Evolutionary conservation across 2,113 vertebrate species (phyloP), one percentile per base, ranked within the genome.

Genomic region (Perca schrenkii): DNA sequence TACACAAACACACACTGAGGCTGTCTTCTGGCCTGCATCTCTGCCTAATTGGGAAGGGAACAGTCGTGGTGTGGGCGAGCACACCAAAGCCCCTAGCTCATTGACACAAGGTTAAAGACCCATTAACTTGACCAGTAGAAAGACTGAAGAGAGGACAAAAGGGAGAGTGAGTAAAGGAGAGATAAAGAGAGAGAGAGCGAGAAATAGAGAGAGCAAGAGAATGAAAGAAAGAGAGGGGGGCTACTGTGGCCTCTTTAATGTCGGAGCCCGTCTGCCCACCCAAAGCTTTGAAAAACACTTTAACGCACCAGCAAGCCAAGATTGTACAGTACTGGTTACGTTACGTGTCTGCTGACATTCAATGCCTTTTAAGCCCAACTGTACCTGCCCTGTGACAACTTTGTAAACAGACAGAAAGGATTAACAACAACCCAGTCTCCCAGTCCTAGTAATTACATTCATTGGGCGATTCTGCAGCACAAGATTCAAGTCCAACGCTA

Each of bases 31-130:
- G 86, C 78, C 78, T 67, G 82, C 40, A 65, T 82, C 71, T 75
- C 67, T 56, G 62, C 69, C 88, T 94, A 90, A 93, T 93, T 93
- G 90, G 84, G 73, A 84, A 84, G 92, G 91, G 91, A 92, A 87
- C 85, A 83, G 86, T 87, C 60, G 53, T 60, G 73, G 86, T 86
- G 89, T 87, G 84, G 85, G 82, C 56, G 62, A 86, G 81, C 81
- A 79, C 89, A 86, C 80, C 54, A 85, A 85, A 83, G 87, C 73
- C 90, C 89, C 65, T 57, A 85, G 86, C 92, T 92, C 89, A 91
- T 93, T 93, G 92, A 93, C 93, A 93, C 86, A 62, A 83, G 91
- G 93, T 93, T 94, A 94, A 93, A 94, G 93, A 93, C 87, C 89
- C 86, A 93, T 94, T 94, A 94, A 89, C 83, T 88, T 88, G 89